A percentile compares a stretch with the other conserved stretches of the same genome.
Evolutionary conservation across 2,888 invertebrate species (phyloP).

Genomic region (Microdon myrmicae): DNA sequence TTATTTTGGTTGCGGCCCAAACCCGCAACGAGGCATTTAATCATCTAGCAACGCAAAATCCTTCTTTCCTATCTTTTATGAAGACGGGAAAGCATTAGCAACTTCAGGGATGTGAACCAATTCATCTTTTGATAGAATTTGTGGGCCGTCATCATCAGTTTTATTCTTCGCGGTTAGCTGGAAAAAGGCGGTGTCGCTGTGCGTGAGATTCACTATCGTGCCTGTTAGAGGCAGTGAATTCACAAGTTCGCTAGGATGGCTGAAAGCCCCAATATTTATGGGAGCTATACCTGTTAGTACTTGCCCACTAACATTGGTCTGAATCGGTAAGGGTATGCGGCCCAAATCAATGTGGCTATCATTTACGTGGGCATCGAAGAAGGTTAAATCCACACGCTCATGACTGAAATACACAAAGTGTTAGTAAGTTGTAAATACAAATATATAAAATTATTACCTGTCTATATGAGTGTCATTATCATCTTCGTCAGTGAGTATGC

Average conservation of each 20-base stretch:
- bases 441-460: constrained; percentile 47
- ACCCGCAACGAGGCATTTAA: too few relatives aligned
- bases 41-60: too few relatives aligned
- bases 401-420: constrained; percentile 63
- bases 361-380: constrained; percentile 69
- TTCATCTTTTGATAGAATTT: constrained; percentile 56
- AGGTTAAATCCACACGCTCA: constrained; percentile 70
- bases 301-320: constrained; percentile 70
- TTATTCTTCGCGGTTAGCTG: constrained; percentile 61
- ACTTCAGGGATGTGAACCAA: constrained; percentile 58
- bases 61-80: too few relatives aligned
- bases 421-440: not conserved
- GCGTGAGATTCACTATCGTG: constrained; percentile 66
- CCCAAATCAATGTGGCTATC: constrained; percentile 68
- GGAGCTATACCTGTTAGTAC: constrained; percentile 69
- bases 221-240: constrained; percentile 64
- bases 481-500: constrained; percentile 70
- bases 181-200: constrained; percentile 65
- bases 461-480: constrained; percentile 66
- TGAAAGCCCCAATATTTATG: constrained; percentile 66
- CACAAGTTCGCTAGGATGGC: constrained; percentile 63
- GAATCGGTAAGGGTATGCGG: constrained; percentile 69
- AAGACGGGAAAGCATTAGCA: constrained; percentile 56
- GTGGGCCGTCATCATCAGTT: constrained; percentile 58
- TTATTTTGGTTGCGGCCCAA: too few relatives aligned